Percentiles rank a stretch among this genome's conserved stretches.
Conservation (phyloP, 2,113 vertebrate genomes). For the Enhydra lutris region DNA sequence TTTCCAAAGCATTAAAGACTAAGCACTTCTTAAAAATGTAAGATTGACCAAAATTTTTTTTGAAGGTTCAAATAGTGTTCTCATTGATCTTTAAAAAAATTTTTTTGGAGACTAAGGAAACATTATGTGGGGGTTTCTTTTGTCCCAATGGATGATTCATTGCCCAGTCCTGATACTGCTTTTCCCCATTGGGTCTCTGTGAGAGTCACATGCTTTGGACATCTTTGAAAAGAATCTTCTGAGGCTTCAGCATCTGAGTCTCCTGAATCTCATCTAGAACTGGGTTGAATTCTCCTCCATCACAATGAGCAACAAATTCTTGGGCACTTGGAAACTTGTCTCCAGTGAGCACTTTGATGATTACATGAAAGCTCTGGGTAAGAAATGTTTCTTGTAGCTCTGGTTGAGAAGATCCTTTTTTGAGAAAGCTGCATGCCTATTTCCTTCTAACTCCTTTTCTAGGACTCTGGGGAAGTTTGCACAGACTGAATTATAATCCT, state of each 20-base stretch:
- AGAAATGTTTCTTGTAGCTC: slow-evolving; percentile 60
- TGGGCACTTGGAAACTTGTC: slow-evolving; percentile 94
- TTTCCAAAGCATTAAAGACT: background rate
- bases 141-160: slow-evolving; percentile 61
- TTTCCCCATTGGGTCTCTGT: slow-evolving; percentile 80
- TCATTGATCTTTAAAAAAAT: slow-evolving; percentile 21
- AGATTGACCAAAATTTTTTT: background rate
- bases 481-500: background rate
- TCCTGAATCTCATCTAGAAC: slow-evolving; percentile 15
- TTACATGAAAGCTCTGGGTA: slow-evolving; percentile 95
- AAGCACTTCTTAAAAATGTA: background rate
- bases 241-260: background rate
- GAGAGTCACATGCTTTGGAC: slow-evolving; percentile 13
- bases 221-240: slow-evolving; percentile 83
- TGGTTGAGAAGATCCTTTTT: background rate
- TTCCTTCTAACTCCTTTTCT: background rate
- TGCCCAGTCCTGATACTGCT: slow-evolving; percentile 74
- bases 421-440: background rate
- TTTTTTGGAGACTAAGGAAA: slow-evolving; percentile 41
- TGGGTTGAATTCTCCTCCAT: slow-evolving; percentile 26
- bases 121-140: slow-evolving; percentile 44
- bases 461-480: background rate
- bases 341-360: slow-evolving; percentile 93
- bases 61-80: background rate
- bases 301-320: slow-evolving; percentile 90